Evolutionary conservation across 2,797 vertebrate genomes (phyloP).

Genomic region (Taeniopygia guttata): DNA sequence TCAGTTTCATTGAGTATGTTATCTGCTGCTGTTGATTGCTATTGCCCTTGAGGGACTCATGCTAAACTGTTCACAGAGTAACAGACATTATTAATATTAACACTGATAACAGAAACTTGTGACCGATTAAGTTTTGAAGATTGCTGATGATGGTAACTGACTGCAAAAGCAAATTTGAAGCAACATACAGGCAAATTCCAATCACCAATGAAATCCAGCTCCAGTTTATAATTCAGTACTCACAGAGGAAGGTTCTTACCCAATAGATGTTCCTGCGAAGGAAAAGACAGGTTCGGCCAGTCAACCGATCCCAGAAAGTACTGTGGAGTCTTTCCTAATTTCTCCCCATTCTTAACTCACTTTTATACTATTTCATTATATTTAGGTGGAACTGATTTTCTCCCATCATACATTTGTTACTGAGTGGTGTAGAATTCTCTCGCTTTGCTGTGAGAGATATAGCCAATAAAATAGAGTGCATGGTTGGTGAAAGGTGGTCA

Average conservation of each 20-base stretch:
- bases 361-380: not conserved
- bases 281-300: not conserved
- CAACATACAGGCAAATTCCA: not conserved
- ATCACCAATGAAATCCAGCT: not conserved
- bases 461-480: fast-evolving
- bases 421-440: not conserved
- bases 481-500: not conserved
- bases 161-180: not conserved
- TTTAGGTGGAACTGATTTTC: not conserved
- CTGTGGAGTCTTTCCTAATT: not conserved
- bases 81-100: not conserved
- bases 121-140: not conserved
- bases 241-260: not conserved
- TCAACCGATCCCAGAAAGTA: not conserved
- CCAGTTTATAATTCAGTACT: not conserved
- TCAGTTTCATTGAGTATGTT: not conserved
- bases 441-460: fast-evolving
- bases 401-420: not conserved
- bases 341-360: not conserved
- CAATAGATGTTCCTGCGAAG: not conserved
- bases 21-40: not conserved
- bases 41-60: not conserved
- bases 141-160: not conserved
- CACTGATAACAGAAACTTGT: not conserved
- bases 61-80: not conserved